Conservation (phyloP, 2,113 vertebrate genomes). For the Neoarius graeffei region DNA sequence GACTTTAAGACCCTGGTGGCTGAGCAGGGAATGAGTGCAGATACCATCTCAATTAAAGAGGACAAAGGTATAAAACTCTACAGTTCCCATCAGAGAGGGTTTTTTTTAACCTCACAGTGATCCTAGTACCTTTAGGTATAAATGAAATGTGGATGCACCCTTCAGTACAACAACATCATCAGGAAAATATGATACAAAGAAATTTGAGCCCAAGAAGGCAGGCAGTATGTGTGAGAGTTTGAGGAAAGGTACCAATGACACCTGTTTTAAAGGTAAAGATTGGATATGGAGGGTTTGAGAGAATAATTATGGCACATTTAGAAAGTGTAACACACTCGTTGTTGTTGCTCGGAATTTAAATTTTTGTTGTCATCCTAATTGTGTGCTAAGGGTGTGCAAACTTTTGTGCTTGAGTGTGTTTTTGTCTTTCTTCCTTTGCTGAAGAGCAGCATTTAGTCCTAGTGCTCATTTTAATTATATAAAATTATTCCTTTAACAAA, state of each 20-base stretch:
- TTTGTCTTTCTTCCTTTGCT: not conserved
- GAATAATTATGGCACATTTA: not conserved
- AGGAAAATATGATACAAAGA: not conserved
- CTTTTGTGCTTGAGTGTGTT: too few species aligned
- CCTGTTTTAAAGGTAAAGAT: not conserved
- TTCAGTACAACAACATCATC: not conserved
- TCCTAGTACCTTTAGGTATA: not conserved
- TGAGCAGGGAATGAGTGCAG: slow-evolving; percentile 72
- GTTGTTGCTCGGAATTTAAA: not conserved
- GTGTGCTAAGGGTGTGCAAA: not conserved
- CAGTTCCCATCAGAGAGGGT: not conserved
- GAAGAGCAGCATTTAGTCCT: not conserved
- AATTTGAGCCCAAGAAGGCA: not conserved
- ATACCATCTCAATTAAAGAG: slow-evolving; percentile 70
- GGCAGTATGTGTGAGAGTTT: not conserved
- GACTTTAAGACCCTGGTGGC: slow-evolving; percentile 79
- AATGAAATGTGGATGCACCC: not conserved
- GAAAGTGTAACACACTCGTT: not conserved
- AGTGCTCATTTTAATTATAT: not conserved
- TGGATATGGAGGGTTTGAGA: not conserved
- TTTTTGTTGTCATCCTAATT: not conserved
- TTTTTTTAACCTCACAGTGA: not conserved
- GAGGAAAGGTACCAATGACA: not conserved
- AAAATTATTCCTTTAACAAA: not conserved
- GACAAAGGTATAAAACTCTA: slow-evolving; percentile 75